phyloP scores from a whole-genome alignment of 2,113 vertebrate species.

The Pterophyllum scalare region DNA sequence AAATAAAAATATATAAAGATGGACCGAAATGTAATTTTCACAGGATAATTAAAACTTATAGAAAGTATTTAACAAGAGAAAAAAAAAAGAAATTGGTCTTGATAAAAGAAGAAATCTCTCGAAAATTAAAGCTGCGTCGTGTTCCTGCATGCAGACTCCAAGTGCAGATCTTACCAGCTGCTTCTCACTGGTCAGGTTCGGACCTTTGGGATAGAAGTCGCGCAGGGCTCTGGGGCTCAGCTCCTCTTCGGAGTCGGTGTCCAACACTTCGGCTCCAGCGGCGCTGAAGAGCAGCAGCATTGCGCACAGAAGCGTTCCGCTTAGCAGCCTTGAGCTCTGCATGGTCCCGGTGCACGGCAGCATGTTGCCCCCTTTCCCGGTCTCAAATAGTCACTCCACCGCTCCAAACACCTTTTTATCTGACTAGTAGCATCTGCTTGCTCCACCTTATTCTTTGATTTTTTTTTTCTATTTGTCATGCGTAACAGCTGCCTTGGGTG shows the following conservation, averaged over 20 bases:
- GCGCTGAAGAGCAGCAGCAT: constrained; percentile 71
- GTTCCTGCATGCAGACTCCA: neutral
- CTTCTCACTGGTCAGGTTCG: constrained; percentile 83
- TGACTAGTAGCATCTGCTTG: constrained; percentile 63
- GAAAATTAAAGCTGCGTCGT: neutral
- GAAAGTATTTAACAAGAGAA: no score
- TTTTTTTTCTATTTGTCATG: constrained; percentile 60
- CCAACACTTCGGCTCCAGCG: constrained; percentile 60
- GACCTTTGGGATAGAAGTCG: constrained; percentile 84
- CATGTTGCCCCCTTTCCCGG: constrained; percentile 22
- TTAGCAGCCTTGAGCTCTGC: constrained; percentile 77
- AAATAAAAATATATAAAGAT: neutral
- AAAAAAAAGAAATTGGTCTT: neutral
- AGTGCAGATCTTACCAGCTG: constrained; percentile 78
- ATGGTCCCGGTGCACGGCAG: constrained; percentile 67
- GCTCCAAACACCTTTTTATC: constrained; percentile 78
- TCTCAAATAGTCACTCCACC: constrained; percentile 44
- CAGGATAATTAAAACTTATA: neutral
- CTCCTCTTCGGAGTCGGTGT: constrained; percentile 73
- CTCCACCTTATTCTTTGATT: constrained; percentile 78
- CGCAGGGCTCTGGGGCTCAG: constrained; percentile 81
- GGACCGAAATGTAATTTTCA: neutral
- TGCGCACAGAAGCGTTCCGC: constrained; percentile 72
- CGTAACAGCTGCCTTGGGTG: constrained; percentile 79
- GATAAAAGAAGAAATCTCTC: neutral